A percentile compares a stretch with the other conserved stretches of the same genome.
Evolutionary conservation across 2,113 vertebrate genomes (phyloP).

Genomic region (Tauraco erythrolophus): DNA sequence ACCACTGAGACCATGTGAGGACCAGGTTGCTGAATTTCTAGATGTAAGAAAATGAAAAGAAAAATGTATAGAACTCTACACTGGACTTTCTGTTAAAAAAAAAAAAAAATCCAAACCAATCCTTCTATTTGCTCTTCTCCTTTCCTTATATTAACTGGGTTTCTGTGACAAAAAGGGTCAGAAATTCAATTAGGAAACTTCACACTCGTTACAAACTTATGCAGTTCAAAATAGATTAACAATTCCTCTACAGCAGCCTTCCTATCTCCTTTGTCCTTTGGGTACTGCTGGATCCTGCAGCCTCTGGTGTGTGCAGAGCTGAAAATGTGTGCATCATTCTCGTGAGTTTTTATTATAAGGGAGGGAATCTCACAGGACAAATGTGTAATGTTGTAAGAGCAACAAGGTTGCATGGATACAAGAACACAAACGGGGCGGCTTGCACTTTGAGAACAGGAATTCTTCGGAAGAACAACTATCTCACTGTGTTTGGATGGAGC

Average conservation of each 20-base stretch:
- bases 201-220: background rate
- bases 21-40: background rate
- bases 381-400: conserved; percentile 55
- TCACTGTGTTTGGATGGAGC: conserved; percentile 44
- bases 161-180: conserved; percentile 38
- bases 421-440: conserved; percentile 33
- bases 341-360: conserved; percentile 43
- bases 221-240: background rate
- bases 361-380: conserved; percentile 61
- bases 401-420: conserved; percentile 61
- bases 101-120: background rate
- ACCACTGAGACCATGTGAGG: background rate
- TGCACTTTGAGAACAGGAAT: conserved; percentile 18
- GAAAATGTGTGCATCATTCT: conserved; percentile 15
- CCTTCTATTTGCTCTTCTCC: background rate
- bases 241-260: background rate
- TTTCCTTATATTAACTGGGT: background rate
- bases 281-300: background rate
- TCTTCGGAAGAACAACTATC: conserved; percentile 8
- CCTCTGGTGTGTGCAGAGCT: background rate
- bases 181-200: conserved; percentile 22
- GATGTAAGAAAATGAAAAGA: background rate
- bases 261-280: background rate
- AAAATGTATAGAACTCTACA: background rate
- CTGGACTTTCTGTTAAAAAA: background rate